These are phyloP conservation scores for Diaperis boleti DNA, from an alignment of 2,888 invertebrate genomes.

Conservation along the genomic window DNA sequence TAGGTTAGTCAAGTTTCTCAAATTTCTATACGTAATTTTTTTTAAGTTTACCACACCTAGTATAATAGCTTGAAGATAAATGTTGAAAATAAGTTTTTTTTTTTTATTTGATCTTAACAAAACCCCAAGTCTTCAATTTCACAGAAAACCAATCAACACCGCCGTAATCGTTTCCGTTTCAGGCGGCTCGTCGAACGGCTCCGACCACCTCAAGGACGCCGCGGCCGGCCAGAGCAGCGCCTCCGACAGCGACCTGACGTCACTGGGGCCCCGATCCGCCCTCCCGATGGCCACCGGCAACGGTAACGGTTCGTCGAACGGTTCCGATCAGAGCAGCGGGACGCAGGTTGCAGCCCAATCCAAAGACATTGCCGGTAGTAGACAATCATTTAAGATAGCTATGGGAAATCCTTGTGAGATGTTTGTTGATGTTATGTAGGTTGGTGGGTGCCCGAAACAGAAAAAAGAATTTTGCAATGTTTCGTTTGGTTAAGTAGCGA, in stretches of 20 bases:
- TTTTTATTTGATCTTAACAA: no score
- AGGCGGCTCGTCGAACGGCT: constrained; percentile 74
- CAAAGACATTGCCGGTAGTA: constrained; percentile 79
- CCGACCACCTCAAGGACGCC: constrained; percentile 70
- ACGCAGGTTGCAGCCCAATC: constrained; percentile 57
- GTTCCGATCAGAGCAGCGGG: constrained; percentile 64
- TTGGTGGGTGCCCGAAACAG: constrained; percentile 62
- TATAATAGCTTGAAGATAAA: no score
- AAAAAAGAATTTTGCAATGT: constrained; percentile 48
- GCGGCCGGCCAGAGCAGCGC: constrained; percentile 67
- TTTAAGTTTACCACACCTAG: no score
- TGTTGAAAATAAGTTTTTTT: no score
- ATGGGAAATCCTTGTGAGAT: constrained; percentile 86
- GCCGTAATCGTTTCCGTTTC: constrained; percentile 35
- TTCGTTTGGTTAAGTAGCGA: constrained; percentile 64
- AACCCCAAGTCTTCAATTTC: no score
- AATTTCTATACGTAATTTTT: no score
- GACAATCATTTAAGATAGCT: constrained; percentile 84
- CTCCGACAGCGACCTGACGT: constrained; percentile 64
- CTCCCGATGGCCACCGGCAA: constrained; percentile 65
- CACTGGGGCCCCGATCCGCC: constrained; percentile 60
- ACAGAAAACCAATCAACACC: no score
- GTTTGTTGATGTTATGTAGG: constrained; percentile 78
- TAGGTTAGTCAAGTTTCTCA: no score
- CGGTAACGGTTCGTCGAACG: constrained; percentile 66